These are phyloP conservation scores for Melanotaenia nigrans DNA, from an alignment of 2,797 vertebrate genomes.

Conservation along the genomic window DNA sequence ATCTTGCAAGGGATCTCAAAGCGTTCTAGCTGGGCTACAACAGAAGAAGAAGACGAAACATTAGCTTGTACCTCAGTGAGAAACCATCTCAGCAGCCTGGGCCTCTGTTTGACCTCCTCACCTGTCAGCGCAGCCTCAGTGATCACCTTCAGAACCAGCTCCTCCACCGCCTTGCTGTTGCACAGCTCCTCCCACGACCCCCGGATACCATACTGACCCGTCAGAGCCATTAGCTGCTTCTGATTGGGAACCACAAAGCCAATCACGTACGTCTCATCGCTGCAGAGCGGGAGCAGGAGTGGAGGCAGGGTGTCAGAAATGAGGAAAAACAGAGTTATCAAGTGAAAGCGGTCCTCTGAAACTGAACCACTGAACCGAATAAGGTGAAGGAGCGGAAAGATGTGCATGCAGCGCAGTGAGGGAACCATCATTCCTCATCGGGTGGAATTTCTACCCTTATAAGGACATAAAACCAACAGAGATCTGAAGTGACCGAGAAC, in stretches of 20 bases:
- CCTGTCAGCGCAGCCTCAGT: slow-evolving; percentile 88
- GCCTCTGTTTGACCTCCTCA: slow-evolving; percentile 54
- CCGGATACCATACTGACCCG: slow-evolving; percentile 83
- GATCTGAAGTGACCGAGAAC: slow-evolving; percentile 17
- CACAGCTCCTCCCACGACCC: slow-evolving; percentile 92
- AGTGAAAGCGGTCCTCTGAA: background rate
- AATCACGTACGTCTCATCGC: slow-evolving; percentile 94
- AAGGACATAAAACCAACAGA: slow-evolving; percentile 36
- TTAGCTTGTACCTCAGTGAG: background rate
- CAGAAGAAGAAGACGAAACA: background rate
- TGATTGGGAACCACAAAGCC: slow-evolving; percentile 97
- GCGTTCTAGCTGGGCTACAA: slow-evolving; percentile 89
- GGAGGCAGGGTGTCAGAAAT: background rate
- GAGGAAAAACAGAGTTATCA: slow-evolving; percentile 11
- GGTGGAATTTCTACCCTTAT: slow-evolving; percentile 32
- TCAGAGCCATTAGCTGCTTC: slow-evolving; percentile 89
- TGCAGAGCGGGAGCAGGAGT: slow-evolving; percentile 58
- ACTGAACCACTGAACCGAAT: background rate
- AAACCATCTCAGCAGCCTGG: background rate
- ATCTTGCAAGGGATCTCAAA: slow-evolving; percentile 96
- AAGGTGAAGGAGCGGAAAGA: slow-evolving; percentile 16
- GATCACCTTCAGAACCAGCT: slow-evolving; percentile 90
- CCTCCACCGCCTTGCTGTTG: slow-evolving; percentile 87
- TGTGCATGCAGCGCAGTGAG: background rate
- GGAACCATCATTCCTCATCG: slow-evolving; percentile 3